phyloP scores from a whole-genome alignment of 2,797 vertebrate genomes.

The Poeciliopsis infans region DNA sequence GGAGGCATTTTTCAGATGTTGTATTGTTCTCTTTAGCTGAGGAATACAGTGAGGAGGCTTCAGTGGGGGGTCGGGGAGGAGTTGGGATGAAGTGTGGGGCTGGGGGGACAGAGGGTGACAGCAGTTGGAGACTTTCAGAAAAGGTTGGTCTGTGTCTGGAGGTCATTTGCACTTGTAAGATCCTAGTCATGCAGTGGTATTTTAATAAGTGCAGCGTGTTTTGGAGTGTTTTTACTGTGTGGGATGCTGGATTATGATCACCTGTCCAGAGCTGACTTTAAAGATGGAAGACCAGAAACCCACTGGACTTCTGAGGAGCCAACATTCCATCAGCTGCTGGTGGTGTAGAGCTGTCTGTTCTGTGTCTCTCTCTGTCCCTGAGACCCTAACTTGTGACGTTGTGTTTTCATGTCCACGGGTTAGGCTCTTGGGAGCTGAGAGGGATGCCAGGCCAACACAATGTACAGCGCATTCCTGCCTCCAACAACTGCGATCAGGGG shows the following conservation, averaged over 20 bases:
- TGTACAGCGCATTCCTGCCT: slow-evolving; percentile 41
- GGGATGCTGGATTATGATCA: slow-evolving; percentile 25
- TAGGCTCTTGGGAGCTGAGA: slow-evolving; percentile 99
- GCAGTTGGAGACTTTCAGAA: slow-evolving; percentile 25
- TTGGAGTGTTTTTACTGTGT: not conserved
- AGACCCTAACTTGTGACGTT: slow-evolving; percentile 99
- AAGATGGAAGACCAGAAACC: slow-evolving; percentile 3
- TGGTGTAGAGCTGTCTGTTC: slow-evolving; percentile 39
- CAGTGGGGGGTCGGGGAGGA: slow-evolving; percentile 19
- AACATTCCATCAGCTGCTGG: not conserved
- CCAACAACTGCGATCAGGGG: slow-evolving; percentile 62
- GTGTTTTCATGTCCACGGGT: slow-evolving; percentile 99
- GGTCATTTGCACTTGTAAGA: slow-evolving; percentile 77
- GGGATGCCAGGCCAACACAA: slow-evolving; percentile 86
- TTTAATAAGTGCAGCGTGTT: slow-evolving; percentile 1
- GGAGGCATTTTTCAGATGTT: slow-evolving; percentile 75
- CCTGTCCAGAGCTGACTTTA: slow-evolving; percentile 38
- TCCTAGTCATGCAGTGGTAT: slow-evolving; percentile 35
- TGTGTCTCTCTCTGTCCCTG: slow-evolving; percentile 97
- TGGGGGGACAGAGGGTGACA: slow-evolving; percentile 5
- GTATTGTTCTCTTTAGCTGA: slow-evolving; percentile 72
- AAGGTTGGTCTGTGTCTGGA: slow-evolving; percentile 79
- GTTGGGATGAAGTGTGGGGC: not conserved
- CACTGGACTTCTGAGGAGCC: not conserved
- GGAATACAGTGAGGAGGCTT: slow-evolving; percentile 45